These are phyloP conservation scores for Nemoura dubitans DNA, from an alignment of 2,888 invertebrate species.

Conservation along the genomic window DNA sequence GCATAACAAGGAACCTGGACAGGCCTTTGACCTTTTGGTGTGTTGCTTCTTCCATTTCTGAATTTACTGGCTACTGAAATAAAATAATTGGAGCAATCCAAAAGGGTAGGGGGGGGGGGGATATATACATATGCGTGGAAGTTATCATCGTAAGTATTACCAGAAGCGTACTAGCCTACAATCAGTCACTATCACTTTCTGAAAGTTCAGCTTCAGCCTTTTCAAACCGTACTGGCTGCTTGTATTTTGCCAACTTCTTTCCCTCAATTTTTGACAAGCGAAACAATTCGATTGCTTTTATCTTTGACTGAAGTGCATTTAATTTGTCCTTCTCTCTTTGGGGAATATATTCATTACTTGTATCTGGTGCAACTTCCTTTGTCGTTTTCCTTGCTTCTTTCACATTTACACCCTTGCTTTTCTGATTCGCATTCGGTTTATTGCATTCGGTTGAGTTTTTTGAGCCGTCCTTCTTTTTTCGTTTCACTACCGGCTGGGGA, in stretches of 20 bases:
- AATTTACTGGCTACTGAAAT: too few relatives aligned
- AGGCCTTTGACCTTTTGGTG: too few relatives aligned
- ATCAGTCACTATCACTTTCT: conserved; percentile 68
- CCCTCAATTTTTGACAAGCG: conserved; percentile 73
- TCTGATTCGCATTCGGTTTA: not conserved
- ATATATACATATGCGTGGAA: too few relatives aligned
- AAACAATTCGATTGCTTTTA: conserved; percentile 78
- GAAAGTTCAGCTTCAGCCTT: conserved; percentile 69
- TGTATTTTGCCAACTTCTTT: conserved; percentile 64
- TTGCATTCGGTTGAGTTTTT: conserved; percentile 44
- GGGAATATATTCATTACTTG: conserved; percentile 72
- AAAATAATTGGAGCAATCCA: too few relatives aligned
- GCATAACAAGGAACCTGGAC: too few relatives aligned
- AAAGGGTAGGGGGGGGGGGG: too few relatives aligned
- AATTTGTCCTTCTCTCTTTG: conserved; percentile 75
- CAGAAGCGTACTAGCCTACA: not conserved
- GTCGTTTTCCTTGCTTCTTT: not conserved
- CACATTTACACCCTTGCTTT: conserved; percentile 43
- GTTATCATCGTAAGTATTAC: too few relatives aligned
- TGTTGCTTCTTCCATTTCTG: too few relatives aligned
- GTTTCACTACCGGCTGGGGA: conserved; percentile 42
- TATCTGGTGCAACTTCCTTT: conserved; percentile 56
- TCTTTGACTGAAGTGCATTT: conserved; percentile 72
- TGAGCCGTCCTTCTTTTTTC: conserved; percentile 3
- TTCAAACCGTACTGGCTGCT: conserved; percentile 54